phyloP scores from a whole-genome alignment of 2,797 vertebrate species.

The Labroides dimidiatus region DNA sequence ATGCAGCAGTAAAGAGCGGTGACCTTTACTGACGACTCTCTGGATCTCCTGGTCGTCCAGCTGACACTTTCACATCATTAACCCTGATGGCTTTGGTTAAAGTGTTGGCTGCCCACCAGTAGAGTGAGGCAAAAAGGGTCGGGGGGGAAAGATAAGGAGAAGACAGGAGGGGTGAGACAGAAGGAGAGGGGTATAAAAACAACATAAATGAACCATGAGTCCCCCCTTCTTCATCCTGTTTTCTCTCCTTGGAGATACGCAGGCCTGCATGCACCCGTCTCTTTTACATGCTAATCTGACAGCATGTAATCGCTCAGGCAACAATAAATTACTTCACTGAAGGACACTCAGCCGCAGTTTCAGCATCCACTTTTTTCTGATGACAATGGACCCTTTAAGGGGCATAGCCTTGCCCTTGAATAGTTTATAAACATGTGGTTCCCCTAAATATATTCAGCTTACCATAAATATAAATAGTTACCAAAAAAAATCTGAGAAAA shows the following conservation, averaged over 20 bases:
- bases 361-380: constrained; percentile 38
- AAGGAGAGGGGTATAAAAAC: constrained; percentile 20
- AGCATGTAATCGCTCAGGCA: constrained; percentile 63
- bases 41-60: constrained; percentile 28
- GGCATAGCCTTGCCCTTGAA: background rate
- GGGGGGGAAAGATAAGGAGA: constrained; percentile 19
- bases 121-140: constrained; percentile 13
- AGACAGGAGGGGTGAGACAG: background rate
- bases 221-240: constrained; percentile 11
- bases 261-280: constrained; percentile 34
- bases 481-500: no score
- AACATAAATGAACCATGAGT: constrained; percentile 27
- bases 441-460: constrained; percentile 3
- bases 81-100: constrained; percentile 39
- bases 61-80: constrained; percentile 67
- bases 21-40: constrained; percentile 60
- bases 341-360: constrained; percentile 50
- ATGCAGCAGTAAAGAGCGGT: constrained; percentile 38
- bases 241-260: constrained; percentile 43
- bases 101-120: constrained; percentile 15
- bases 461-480: background rate
- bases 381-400: constrained; percentile 34
- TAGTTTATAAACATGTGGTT: background rate
- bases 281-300: constrained; percentile 72
- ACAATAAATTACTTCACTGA: constrained; percentile 47